Evolutionary conservation across 2,888 invertebrate genomes (phyloP), one percentile per base, ranked within the genome.

Genomic region (Dryocosmus kuriphilus): DNA sequence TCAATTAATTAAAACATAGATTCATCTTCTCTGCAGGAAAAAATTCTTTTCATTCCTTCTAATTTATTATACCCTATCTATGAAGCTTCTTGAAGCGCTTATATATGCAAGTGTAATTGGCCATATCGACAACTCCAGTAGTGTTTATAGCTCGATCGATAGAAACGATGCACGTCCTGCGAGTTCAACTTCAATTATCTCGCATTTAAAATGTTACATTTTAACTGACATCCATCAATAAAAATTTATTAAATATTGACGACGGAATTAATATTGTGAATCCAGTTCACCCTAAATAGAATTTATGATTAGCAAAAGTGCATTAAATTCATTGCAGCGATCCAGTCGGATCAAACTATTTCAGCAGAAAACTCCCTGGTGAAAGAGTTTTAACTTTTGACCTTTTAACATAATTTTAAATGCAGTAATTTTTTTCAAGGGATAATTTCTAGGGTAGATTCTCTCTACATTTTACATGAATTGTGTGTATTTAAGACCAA

Each of bases 61-160:
- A 46, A 67, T 67, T 67, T 67, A 19, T 67, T 67, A 67, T n/a
- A 51, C 46, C 46, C 46, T 30, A 67, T 41, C 46, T 27, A 4
- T 67, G 16, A 67, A 46, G 30, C 30, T 67, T 27, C 41, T 67
- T 2, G 27, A 65, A 41, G 24, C 41, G 41, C 27, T 67, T 46
- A 67, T 46, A 46, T 22, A 46, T 67, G 67, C 67, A 67, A n/a
- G 46, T 67, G 46, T 46, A 67, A 51, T 30, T 67, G 46, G 27
- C 46, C 67, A 46, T n/a, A 67, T 46, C 67, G 46, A 67, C 41
- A 41, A 46, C 46, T 67, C 27, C 27, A 46, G 41, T 41, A 65
- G 67, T 67, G 46, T 67, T 67, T 67, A 51, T 67, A 67, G 67
- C 67, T 30, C 41, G 46, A 67, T 46, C 67, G 46, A 67, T 67